These are phyloP conservation scores for Merluccius polli DNA, from an alignment of 2,797 vertebrate genomes.

Conservation along the genomic window DNA sequence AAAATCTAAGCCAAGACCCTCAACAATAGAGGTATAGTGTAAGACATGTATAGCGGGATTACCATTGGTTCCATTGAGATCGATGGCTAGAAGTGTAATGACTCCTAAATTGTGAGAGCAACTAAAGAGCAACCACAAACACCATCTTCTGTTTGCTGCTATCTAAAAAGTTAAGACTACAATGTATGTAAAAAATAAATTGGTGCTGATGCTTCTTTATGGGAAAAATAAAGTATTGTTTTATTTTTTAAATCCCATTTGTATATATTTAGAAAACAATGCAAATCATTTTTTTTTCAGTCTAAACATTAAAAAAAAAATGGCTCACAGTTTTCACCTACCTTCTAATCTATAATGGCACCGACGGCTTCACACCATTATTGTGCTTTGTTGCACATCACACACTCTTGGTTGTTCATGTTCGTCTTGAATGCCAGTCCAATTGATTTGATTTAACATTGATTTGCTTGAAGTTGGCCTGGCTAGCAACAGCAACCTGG, in stretches of 20 bases:
- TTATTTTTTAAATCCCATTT: background rate
- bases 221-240: background rate
- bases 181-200: constrained; percentile 1
- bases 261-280: background rate
- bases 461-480: background rate
- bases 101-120: background rate
- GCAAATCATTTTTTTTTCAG: background rate
- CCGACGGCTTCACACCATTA: background rate
- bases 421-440: background rate
- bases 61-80: background rate
- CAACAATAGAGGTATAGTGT: background rate
- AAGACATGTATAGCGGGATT: background rate
- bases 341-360: background rate
- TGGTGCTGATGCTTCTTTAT: background rate
- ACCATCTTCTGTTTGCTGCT: background rate
- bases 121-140: background rate
- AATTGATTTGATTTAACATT: background rate
- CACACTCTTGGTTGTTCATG: background rate
- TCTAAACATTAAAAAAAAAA: background rate
- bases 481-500: background rate
- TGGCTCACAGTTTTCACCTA: background rate
- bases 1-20: constrained; percentile 1
- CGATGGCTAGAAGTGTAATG: background rate
- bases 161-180: background rate
- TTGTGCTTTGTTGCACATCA: background rate